phyloP scores from a whole-genome alignment of 2,113 vertebrate species.

The Coregonus clupeaformis region DNA sequence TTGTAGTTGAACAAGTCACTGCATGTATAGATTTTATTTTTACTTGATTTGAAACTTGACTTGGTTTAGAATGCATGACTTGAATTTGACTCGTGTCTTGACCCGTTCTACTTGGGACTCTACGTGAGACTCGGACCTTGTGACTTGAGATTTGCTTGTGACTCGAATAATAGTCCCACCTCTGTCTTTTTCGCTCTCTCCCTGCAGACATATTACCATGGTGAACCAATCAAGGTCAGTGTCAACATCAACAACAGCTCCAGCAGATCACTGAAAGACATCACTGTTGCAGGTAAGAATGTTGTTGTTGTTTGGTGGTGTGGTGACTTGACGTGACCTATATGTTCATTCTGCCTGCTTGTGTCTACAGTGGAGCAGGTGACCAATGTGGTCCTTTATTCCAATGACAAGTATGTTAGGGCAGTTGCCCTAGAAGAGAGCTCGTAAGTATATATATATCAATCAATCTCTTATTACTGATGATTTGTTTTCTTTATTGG shows the following conservation, averaged over 20 bases:
- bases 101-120: too few relatives aligned
- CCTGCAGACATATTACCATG: constrained; percentile 88
- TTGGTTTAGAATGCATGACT: too few relatives aligned
- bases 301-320: not conserved
- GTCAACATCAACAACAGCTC: constrained; percentile 85
- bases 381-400: constrained; percentile 90
- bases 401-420: constrained; percentile 88
- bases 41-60: too few relatives aligned
- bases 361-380: constrained; percentile 85
- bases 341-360: too few relatives aligned
- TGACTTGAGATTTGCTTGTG: not conserved
- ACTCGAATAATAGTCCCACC: not conserved
- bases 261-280: constrained; percentile 87
- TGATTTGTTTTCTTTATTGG: too few relatives aligned
- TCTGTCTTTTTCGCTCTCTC: not conserved
- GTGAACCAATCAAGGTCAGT: constrained; percentile 83
- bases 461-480: too few relatives aligned
- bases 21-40: too few relatives aligned
- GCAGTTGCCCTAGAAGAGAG: constrained; percentile 82
- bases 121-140: not conserved
- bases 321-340: too few relatives aligned
- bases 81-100: not conserved
- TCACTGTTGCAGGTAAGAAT: constrained; percentile 80
- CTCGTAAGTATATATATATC: constrained; percentile 75
- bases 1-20: too few relatives aligned